Conservation (phyloP, 2,113 vertebrate species). For the Platysternon megacephalum region DNA sequence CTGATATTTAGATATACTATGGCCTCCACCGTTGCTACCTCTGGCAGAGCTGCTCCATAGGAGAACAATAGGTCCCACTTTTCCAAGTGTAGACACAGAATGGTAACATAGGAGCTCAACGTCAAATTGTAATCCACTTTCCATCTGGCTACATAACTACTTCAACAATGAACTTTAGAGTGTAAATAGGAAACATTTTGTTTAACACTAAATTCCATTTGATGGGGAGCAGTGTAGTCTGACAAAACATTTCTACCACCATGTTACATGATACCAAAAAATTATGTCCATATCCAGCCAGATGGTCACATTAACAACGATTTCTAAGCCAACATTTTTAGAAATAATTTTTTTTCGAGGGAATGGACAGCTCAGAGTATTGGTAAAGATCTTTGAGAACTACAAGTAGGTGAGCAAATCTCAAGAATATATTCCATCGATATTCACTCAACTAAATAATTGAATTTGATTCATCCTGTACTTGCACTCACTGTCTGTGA, state of each 20-base stretch:
- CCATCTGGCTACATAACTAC: neutral
- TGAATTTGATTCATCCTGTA: neutral
- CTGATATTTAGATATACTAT: neutral
- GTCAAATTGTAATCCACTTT: neutral
- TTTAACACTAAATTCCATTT: neutral
- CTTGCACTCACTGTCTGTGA: neutral
- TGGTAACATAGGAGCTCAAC: neutral
- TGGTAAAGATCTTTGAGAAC: neutral
- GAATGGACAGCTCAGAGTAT: neutral
- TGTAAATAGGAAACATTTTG: neutral
- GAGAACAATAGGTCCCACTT: neutral
- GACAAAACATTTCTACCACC: neutral
- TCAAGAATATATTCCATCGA: neutral
- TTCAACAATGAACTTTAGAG: neutral
- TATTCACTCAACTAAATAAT: neutral
- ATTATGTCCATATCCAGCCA: neutral
- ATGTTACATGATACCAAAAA: neutral
- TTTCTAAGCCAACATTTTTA: neutral
- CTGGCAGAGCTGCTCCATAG: neutral
- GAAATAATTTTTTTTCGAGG: neutral
- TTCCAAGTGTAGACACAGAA: neutral
- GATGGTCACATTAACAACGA: neutral
- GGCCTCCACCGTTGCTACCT: neutral
- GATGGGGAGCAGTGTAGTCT: neutral
- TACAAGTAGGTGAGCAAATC: neutral